These are phyloP conservation scores for Quadriops clusia DNA, from an alignment of 2,888 invertebrate genomes.

Conservation along the genomic window DNA sequence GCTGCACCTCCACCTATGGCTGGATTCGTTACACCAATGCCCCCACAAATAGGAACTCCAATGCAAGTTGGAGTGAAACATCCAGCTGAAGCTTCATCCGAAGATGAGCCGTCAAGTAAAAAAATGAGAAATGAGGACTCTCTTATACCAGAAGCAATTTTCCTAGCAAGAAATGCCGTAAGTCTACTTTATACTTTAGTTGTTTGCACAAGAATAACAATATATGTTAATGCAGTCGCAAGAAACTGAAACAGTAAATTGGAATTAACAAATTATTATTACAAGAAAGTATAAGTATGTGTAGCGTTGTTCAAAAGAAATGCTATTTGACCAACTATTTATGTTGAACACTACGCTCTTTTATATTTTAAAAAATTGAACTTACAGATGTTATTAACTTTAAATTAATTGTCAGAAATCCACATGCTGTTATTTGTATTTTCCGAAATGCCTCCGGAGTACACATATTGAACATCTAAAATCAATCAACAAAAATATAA, in stretches of 20 bases:
- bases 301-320: too few relatives aligned
- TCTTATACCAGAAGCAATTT: conserved; percentile 79
- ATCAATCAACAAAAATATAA: not conserved
- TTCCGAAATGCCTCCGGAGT: not conserved
- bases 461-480: not conserved
- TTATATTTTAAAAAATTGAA: too few relatives aligned
- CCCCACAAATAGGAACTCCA: conserved; percentile 29
- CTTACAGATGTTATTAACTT: too few relatives aligned
- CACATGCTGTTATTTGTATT: not conserved
- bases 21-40: conserved; percentile 37
- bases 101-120: conserved; percentile 81
- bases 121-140: conserved; percentile 86
- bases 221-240: conserved; percentile 1
- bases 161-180: conserved; percentile 56
- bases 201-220: not conserved
- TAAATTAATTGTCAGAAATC: too few relatives aligned
- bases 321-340: too few relatives aligned
- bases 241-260: too few relatives aligned
- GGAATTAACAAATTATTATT: too few relatives aligned
- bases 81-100: conserved; percentile 39
- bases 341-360: too few relatives aligned
- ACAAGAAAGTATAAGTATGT: too few relatives aligned
- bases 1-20: conserved; percentile 39
- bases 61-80: conserved; percentile 39
- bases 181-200: conserved; percentile 11